phyloP scores from a whole-genome alignment of 2,113 vertebrate species.

The Corythornis cristatus region DNA sequence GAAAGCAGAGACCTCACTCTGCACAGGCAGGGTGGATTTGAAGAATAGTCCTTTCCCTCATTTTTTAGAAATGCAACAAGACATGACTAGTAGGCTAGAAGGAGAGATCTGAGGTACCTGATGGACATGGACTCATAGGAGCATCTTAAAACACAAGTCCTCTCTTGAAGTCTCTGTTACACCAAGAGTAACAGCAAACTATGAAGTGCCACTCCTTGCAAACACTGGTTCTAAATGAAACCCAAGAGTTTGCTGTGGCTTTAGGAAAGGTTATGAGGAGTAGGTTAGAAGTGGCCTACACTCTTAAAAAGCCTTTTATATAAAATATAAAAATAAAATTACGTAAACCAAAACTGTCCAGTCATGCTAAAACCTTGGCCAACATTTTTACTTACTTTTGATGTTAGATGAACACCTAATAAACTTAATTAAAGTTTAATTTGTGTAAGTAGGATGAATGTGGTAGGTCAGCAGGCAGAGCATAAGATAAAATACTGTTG shows the following conservation, averaged over 20 bases:
- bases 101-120: background rate
- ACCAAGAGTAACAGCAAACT: background rate
- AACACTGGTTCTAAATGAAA: background rate
- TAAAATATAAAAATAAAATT: background rate
- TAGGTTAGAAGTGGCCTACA: background rate
- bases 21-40: background rate
- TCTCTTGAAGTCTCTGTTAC: background rate
- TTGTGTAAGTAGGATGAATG: constrained; percentile 39
- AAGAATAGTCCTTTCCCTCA: background rate
- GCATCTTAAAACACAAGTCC: background rate
- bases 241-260: background rate
- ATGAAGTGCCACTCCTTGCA: background rate
- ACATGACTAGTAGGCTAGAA: background rate
- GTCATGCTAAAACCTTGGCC: background rate
- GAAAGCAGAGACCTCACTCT: background rate
- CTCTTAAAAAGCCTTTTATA: background rate
- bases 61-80: background rate
- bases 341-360: background rate
- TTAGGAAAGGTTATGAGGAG: background rate
- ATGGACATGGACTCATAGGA: background rate
- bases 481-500: background rate
- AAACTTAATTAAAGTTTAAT: constrained; percentile 57
- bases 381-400: constrained; percentile 9
- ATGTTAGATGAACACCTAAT: background rate
- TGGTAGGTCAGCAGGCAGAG: constrained; percentile 29